These are phyloP conservation scores for Chymomyza amoena DNA, from an alignment of 2,888 invertebrate genomes.

Conservation along the genomic window DNA sequence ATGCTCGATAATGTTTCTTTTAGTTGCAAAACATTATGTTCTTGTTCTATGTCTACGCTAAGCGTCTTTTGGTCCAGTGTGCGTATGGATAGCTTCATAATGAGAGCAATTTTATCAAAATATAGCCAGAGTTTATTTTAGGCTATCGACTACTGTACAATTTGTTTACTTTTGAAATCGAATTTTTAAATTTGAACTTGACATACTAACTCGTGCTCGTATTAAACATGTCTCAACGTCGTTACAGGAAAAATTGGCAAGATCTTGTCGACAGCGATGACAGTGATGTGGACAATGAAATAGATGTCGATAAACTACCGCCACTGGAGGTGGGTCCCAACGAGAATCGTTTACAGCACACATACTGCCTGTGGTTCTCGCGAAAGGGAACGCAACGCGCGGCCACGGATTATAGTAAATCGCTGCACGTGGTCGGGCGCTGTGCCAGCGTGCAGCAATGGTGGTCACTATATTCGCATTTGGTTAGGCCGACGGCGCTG, in stretches of 20 bases:
- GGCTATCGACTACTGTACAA: not conserved
- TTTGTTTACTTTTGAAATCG: not conserved
- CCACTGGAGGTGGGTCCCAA: conserved; percentile 87
- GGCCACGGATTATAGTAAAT: conserved; percentile 78
- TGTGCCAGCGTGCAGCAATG: conserved; percentile 97
- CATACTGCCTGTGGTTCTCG: conserved; percentile 95
- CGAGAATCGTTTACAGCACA: conserved; percentile 95
- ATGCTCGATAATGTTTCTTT: conserved; percentile 81
- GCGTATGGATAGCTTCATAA: conserved; percentile 87
- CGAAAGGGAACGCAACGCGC: conserved; percentile 80
- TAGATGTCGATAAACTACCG: conserved; percentile 81
- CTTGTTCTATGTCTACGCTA: conserved; percentile 91
- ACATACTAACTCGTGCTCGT: conserved; percentile 19
- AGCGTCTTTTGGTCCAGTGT: conserved; percentile 95
- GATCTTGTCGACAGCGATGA: conserved; percentile 81
- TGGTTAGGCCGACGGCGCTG: conserved; percentile 93
- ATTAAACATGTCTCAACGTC: conserved; percentile 26
- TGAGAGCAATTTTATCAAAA: not conserved
- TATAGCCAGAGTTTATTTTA: not conserved
- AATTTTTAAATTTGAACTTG: conserved; percentile 17
- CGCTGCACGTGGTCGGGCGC: conserved; percentile 92
- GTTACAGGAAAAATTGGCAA: conserved; percentile 75
- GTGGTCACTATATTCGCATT: conserved; percentile 96
- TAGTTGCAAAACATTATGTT: conserved; percentile 90
- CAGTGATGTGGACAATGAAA: conserved; percentile 83